Conservation (phyloP, 2,797 vertebrate species). For the Mormyrus hasselquistii region DNA sequence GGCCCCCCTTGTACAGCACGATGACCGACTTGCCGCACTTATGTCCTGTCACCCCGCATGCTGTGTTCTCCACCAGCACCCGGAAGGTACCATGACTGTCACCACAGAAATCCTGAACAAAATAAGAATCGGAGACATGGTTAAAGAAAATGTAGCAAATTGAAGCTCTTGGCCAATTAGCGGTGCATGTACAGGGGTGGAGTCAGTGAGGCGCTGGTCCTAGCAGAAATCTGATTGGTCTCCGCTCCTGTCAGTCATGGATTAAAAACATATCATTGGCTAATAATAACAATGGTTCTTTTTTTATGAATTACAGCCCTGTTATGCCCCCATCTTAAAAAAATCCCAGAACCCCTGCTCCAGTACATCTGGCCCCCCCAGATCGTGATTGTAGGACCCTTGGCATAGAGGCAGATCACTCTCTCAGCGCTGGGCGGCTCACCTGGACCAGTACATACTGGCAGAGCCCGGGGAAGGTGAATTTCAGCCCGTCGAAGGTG, state of each 20-base stretch:
- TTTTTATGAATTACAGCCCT: neutral
- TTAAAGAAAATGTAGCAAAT: neutral
- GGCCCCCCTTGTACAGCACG: slow-evolving; percentile 72
- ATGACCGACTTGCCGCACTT: slow-evolving; percentile 78
- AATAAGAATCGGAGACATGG: neutral
- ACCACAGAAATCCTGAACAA: slow-evolving; percentile 76
- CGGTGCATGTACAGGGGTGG: neutral
- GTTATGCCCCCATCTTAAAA: neutral
- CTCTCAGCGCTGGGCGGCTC: slow-evolving; percentile 33
- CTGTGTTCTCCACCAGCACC: slow-evolving; percentile 84
- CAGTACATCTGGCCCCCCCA: neutral
- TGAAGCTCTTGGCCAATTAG: neutral
- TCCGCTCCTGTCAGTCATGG: neutral
- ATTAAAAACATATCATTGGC: neutral
- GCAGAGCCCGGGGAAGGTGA: slow-evolving; percentile 83
- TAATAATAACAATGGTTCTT: neutral
- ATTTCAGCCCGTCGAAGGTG: slow-evolving; percentile 87
- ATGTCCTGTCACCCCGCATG: slow-evolving; percentile 74
- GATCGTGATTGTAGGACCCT: neutral
- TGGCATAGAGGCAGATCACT: neutral
- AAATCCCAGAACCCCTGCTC: neutral
- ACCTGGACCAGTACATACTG: slow-evolving; percentile 92
- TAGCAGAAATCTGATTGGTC: neutral
- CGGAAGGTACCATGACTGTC: slow-evolving; percentile 73
- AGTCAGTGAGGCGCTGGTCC: neutral